Conservation (phyloP, 1,140 invertebrate genomes). For the Proctacanthus coquilletti region DNA sequence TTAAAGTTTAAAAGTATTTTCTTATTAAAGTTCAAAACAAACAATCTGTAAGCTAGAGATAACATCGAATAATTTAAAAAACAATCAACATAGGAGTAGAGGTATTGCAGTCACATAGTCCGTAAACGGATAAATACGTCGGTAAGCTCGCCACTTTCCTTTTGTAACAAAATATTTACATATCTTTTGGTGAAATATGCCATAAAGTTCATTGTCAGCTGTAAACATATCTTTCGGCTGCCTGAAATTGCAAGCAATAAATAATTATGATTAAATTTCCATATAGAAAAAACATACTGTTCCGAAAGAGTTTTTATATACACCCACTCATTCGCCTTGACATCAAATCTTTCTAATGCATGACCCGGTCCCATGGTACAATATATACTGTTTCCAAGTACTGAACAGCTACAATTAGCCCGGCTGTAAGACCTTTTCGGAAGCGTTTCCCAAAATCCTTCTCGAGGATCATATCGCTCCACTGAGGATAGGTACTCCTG, state of each 20-base stretch:
- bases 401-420: slow-evolving; percentile 9
- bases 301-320: too few species aligned
- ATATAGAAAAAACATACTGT: not conserved
- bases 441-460: slow-evolving; percentile 6
- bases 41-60: too few species aligned
- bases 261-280: too few species aligned
- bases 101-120: too few species aligned
- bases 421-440: slow-evolving; percentile 7
- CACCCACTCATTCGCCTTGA: slow-evolving; percentile 9
- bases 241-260: not conserved
- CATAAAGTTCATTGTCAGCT: slow-evolving; percentile 8
- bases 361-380: slow-evolving; percentile 9
- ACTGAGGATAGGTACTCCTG: slow-evolving; percentile 6
- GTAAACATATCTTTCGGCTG: slow-evolving; percentile 10
- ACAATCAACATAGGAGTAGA: too few species aligned
- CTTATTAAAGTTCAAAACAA: too few species aligned
- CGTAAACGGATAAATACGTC: too few species aligned
- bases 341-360: slow-evolving; percentile 10
- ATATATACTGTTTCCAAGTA: slow-evolving; percentile 7
- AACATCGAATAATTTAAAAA: too few species aligned
- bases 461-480: slow-evolving; percentile 8
- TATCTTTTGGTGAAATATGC: too few species aligned
- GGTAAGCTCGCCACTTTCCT: too few species aligned
- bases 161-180: too few species aligned
- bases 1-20: too few species aligned